Conservation (phyloP, 2,113 vertebrate genomes). For the Sigmodon hispidus region DNA sequence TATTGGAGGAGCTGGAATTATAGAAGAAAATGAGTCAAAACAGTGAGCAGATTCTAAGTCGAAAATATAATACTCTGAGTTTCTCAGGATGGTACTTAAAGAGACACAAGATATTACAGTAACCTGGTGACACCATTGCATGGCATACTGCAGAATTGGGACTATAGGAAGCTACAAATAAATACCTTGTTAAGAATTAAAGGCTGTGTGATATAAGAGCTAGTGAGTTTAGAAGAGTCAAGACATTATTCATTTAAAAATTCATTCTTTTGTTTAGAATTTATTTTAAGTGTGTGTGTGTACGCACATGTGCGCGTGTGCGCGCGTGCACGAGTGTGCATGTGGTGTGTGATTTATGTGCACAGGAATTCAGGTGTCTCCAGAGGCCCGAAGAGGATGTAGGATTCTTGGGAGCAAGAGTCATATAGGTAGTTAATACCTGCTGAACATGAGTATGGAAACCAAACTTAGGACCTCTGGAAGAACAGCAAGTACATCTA, state of each 20-base stretch:
- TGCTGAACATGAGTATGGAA: neutral
- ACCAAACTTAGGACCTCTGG: neutral
- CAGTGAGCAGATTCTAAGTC: neutral
- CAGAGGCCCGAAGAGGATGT: neutral
- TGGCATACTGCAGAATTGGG: neutral
- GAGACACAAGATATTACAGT: neutral
- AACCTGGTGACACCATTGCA: neutral
- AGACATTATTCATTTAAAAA: conserved; percentile 17
- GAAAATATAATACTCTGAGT: neutral
- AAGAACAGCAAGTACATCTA: neutral
- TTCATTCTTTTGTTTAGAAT: neutral
- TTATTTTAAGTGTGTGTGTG: neutral
- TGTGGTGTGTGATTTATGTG: neutral
- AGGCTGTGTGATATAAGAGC: neutral
- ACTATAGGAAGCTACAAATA: neutral
- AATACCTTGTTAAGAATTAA: neutral
- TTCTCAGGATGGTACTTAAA: neutral
- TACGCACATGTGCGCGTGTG: too few relatives aligned
- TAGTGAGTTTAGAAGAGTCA: neutral
- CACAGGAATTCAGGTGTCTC: neutral
- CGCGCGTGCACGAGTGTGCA: too few relatives aligned
- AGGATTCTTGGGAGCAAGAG: neutral
- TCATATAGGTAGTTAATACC: neutral
- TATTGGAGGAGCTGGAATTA: neutral
- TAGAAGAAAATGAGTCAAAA: neutral